Evolutionary conservation across 2,888 invertebrate genomes (phyloP).

Genomic region (Hydraecia micacea): DNA sequence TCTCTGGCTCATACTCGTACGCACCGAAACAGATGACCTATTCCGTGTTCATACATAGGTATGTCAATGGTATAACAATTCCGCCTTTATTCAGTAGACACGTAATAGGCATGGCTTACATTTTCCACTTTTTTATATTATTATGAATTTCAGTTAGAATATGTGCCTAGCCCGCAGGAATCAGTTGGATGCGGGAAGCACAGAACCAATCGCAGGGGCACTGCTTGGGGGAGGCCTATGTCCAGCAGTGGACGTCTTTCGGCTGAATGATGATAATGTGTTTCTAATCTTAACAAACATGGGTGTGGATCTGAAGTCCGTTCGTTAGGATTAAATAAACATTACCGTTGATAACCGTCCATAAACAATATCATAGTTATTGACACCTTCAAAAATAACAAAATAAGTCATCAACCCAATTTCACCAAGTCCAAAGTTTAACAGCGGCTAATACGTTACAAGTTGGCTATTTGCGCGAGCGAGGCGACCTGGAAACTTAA

Average conservation of each 20-base stretch:
- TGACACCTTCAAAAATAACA: background rate
- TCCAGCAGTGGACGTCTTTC: no score
- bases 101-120: background rate
- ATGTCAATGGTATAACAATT: no score
- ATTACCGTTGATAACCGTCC: background rate
- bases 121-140: background rate
- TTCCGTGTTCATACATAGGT: background rate
- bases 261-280: no score
- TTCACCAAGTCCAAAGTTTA: conserved; percentile 66
- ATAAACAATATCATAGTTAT: background rate
- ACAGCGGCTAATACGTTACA: conserved; percentile 72
- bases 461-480: conserved; percentile 80
- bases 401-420: conserved; percentile 33
- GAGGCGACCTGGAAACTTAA: conserved; percentile 81
- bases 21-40: background rate
- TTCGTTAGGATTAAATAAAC: background rate
- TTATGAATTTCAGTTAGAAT: background rate
- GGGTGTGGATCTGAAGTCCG: background rate
- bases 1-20: background rate
- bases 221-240: background rate
- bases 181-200: background rate
- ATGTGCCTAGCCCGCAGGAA: background rate
- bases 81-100: background rate
- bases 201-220: background rate
- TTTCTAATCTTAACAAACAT: no score